phyloP scores from a whole-genome alignment of 2,888 invertebrate genomes.

The Cataglyphis rosenhaueri region DNA sequence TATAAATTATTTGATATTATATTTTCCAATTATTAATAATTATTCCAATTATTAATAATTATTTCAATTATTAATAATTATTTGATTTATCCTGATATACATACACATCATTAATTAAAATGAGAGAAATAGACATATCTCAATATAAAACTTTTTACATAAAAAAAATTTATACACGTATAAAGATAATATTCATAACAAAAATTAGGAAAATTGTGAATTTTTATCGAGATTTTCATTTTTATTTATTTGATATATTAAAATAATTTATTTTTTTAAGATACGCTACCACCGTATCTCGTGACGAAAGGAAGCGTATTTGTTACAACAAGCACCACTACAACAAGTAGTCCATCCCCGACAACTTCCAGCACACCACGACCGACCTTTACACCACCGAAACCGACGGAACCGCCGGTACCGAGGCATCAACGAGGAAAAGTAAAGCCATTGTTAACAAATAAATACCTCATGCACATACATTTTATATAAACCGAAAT shows the following conservation, averaged over 20 bases:
- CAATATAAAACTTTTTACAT: neutral
- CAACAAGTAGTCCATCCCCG: slow-evolving; percentile 86
- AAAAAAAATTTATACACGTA: neutral
- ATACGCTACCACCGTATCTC: slow-evolving; percentile 87
- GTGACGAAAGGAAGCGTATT: slow-evolving; percentile 83
- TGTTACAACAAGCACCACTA: slow-evolving; percentile 83
- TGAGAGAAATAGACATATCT: neutral
- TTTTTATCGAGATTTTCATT: slow-evolving; percentile 21
- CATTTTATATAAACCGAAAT: neutral
- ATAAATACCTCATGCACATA: neutral
- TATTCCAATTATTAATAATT: too few species aligned
- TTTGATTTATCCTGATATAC: too few species aligned
- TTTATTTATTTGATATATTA: neutral
- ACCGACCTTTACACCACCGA: slow-evolving; percentile 85
- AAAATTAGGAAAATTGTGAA: neutral
- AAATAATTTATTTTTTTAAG: slow-evolving; percentile 79
- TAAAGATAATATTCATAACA: neutral
- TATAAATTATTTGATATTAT: neutral
- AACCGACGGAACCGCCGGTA: slow-evolving; percentile 88
- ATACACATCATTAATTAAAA: neutral
- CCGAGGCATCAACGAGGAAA: slow-evolving; percentile 91
- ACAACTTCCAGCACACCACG: slow-evolving; percentile 85
- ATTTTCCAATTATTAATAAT: neutral
- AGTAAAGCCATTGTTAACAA: slow-evolving; percentile 66
- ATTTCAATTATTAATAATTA: too few species aligned